phyloP scores from a whole-genome alignment of 2,797 vertebrate genomes.

The Huso huso region DNA sequence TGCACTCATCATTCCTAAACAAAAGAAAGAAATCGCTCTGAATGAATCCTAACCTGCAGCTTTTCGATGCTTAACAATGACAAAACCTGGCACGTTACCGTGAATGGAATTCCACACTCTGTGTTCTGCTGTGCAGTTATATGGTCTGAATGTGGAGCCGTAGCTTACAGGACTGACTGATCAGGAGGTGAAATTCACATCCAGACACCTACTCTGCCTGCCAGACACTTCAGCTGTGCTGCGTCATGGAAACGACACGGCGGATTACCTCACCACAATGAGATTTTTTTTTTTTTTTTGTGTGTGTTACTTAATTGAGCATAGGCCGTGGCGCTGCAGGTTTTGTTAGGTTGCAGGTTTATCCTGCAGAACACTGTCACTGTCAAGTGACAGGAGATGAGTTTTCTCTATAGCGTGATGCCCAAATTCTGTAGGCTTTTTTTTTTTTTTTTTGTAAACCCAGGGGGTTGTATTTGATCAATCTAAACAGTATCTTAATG shows the following conservation, averaged over 20 bases:
- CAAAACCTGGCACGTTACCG: neutral
- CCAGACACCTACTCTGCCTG: neutral
- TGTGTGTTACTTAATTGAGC: neutral
- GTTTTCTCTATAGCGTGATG: too few relatives aligned
- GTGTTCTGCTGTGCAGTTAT: neutral
- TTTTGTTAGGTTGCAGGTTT: too few relatives aligned
- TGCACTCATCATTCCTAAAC: too few relatives aligned
- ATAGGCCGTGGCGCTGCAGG: neutral
- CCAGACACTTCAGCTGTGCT: conserved; percentile 30
- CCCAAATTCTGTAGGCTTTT: too few relatives aligned
- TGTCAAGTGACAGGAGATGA: too few relatives aligned
- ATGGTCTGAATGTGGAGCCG: neutral
- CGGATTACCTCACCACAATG: neutral
- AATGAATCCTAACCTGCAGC: neutral
- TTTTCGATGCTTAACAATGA: neutral
- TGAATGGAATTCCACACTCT: conserved; percentile 7
- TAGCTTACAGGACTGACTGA: neutral
- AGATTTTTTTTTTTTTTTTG: too few relatives aligned
- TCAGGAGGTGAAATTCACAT: conserved; percentile 1
- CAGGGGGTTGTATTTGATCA: too few relatives aligned
- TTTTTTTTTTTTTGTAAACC: too few relatives aligned
- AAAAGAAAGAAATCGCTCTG: too few relatives aligned
- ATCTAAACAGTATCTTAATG: too few relatives aligned
- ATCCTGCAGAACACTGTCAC: too few relatives aligned
- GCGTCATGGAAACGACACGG: conserved; percentile 51